Conservation (phyloP, 2,113 vertebrate species). For the Bos taurus region DNA sequence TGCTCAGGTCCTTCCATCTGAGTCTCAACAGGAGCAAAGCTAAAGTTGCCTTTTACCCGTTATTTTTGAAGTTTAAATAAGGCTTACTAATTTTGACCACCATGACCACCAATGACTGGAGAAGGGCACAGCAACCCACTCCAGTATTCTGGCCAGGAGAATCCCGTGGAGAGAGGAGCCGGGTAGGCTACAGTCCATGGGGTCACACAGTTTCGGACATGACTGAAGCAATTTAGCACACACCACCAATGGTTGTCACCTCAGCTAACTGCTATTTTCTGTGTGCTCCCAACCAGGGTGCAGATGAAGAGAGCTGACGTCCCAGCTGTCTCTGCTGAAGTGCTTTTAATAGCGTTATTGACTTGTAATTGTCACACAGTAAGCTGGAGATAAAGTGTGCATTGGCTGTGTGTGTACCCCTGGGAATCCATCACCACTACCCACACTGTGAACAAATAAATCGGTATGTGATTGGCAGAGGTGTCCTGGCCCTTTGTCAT, state of each 20-base stretch:
- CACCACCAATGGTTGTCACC: background rate
- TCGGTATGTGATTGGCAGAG: background rate
- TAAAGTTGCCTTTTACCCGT: background rate
- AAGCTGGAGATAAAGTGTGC: background rate
- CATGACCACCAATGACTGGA: background rate
- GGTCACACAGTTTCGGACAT: background rate
- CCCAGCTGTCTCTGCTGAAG: background rate
- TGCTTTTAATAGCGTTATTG: background rate
- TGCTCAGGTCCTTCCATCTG: background rate
- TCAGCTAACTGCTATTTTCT: background rate
- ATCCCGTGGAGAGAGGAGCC: background rate
- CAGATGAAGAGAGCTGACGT: fast-evolving
- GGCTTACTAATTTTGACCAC: background rate
- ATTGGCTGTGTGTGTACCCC: no score
- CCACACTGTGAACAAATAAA: no score
- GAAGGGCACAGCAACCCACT: background rate
- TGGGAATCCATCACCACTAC: background rate
- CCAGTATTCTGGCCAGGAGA: background rate
- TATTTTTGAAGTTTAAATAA: background rate
- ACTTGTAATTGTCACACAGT: background rate
- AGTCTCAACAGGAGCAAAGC: background rate
- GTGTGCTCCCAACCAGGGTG: no score
- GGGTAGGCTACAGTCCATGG: background rate
- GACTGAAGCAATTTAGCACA: background rate
- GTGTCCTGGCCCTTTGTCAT: background rate